These are phyloP conservation scores for Siniperca obscura DNA, from an alignment of 2,797 vertebrate species.

Conservation along the genomic window DNA sequence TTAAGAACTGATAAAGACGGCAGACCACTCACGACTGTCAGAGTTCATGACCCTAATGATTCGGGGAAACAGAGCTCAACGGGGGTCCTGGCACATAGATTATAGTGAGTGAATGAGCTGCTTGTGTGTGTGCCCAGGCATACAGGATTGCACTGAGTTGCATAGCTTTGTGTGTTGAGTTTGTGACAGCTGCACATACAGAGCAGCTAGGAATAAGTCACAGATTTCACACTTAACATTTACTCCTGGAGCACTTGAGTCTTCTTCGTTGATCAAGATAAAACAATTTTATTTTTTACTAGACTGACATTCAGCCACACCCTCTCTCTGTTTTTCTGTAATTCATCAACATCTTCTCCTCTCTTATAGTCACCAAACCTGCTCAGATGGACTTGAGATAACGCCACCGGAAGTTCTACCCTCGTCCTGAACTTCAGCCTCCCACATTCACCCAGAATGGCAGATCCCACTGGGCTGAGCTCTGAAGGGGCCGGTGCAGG, in stretches of 20 bases:
- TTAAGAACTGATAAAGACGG: slow-evolving; percentile 1
- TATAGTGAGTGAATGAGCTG: slow-evolving; percentile 18
- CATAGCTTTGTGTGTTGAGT: slow-evolving; percentile 38
- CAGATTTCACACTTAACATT: slow-evolving; percentile 62
- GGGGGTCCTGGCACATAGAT: neutral
- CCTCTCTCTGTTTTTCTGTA: neutral
- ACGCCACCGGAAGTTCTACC: slow-evolving; percentile 35
- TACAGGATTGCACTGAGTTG: slow-evolving; percentile 20
- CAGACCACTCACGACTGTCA: neutral
- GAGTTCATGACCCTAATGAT: slow-evolving; percentile 13
- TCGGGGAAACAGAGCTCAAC: neutral
- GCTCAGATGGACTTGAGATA: slow-evolving; percentile 80
- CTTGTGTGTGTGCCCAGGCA: slow-evolving; percentile 9
- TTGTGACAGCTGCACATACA: slow-evolving; percentile 58
- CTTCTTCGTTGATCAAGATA: neutral
- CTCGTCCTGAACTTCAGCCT: slow-evolving; percentile 39
- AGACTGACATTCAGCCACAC: neutral
- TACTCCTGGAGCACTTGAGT: neutral
- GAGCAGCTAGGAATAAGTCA: slow-evolving; percentile 52
- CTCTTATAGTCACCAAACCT: slow-evolving; percentile 55
- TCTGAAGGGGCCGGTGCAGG: slow-evolving; percentile 78
- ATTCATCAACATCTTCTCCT: slow-evolving; percentile 19
- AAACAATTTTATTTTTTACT: neutral
- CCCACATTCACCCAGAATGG: slow-evolving; percentile 70
- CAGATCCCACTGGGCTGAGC: slow-evolving; percentile 80